These are phyloP conservation scores for Eremobia ochroleuca DNA, from an alignment of 2,888 invertebrate species.

Conservation along the genomic window DNA sequence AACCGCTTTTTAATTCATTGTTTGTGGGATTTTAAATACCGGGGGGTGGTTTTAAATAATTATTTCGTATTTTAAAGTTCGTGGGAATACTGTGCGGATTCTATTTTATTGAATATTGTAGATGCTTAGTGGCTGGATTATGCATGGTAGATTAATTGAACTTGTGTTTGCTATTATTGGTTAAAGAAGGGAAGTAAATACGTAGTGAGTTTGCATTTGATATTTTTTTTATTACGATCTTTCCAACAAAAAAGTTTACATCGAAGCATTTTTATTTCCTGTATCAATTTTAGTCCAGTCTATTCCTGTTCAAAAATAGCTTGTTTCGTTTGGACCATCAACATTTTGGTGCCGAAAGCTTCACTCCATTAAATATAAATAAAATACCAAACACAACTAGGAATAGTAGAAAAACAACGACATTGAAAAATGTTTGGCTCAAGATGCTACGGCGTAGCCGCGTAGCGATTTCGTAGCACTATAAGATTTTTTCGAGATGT, in stretches of 20 bases:
- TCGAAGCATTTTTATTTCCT: background rate
- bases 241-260: background rate
- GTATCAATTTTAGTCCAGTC: background rate
- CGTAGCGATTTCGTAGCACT: constrained; percentile 54
- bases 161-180: constrained; percentile 17
- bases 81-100: constrained; percentile 60
- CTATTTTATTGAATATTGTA: constrained; percentile 7
- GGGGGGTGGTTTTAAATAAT: constrained; percentile 65
- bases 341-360: background rate
- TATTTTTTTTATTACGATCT: background rate
- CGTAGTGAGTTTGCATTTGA: background rate
- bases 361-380: background rate
- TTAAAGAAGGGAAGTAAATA: background rate
- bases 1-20: constrained; percentile 77
- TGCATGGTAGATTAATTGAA: constrained; percentile 39
- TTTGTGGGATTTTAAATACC: constrained; percentile 77
- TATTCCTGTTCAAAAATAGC: background rate
- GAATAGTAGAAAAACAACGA: background rate
- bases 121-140: constrained; percentile 44
- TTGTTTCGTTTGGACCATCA: background rate
- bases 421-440: background rate
- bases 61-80: constrained; percentile 57
- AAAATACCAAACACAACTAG: background rate
- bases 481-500: background rate
- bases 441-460: constrained; percentile 46